Base-by-base conservation (phyloP, 1,140 invertebrate species). In the Drosophila punjabiensis region DNA sequence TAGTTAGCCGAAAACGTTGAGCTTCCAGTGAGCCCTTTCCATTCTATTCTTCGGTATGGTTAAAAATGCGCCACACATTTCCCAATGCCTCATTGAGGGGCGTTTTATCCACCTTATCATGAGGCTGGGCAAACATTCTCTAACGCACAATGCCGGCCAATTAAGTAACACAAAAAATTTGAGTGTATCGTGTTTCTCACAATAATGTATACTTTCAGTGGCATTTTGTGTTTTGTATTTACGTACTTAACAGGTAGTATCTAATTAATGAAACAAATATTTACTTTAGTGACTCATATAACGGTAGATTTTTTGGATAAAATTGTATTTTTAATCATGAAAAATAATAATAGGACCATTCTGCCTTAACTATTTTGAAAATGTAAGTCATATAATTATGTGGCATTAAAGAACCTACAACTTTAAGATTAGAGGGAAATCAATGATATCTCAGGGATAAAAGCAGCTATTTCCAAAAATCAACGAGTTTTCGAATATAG, bases 41-140 rank as follows among this genome's bases (percentile, higher is more conserved):
- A 33, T 67, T 50, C 24, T 28, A 28, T 56, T 56, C n/a, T 39
- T 69, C 2, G 30, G 16, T 14, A 16, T 9, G n/a, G 32, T 56
- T 4, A n/a, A 52, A 68, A 50, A 39, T 67, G 63, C 82, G 82
- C 78, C 78, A 85, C 75, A 75, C 63, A 74, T 64, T 67, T 69
- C 33, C 64, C 33, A 37, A 56, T 24, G 43, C 24, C 37, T 67
- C 13, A 56, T 69, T 48, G 10, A 47, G 64, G 50, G 68, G 73
- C 70, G 70, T 76, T 75, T 64, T 14, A 55, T 63, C 20, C 30
- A 33, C 5, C 59, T 41, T 64, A 50, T 71, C 55, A 33, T 18
- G 24, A 28, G 11, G 16, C 37, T 13, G 20, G n/a, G 13, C 68
- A 68, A 70, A 70, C 61, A 28, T 69, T 65, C 30, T 53, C 35